Evolutionary conservation across 2,888 invertebrate species (phyloP).

Genomic region (Drosophila lacicola): DNA sequence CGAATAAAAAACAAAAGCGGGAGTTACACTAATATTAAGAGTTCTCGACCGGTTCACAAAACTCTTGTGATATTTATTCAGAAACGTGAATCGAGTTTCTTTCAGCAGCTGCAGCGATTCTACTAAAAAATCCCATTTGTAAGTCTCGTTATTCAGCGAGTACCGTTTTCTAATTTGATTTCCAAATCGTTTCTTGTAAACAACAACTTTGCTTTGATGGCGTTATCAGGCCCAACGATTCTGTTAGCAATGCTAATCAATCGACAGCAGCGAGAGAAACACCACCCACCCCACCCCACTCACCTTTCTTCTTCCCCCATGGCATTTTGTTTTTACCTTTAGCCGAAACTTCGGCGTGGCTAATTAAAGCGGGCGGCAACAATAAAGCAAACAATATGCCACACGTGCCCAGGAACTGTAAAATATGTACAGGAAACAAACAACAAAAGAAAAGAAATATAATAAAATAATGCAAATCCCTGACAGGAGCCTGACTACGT

Average conservation of each 20-base stretch:
- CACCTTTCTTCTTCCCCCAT: background rate
- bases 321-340: conserved; percentile 28
- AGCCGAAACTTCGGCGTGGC: conserved; percentile 27
- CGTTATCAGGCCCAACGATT: conserved; percentile 24
- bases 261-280: conserved; percentile 11
- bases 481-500: conserved; percentile 8
- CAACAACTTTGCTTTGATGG: conserved; percentile 10
- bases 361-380: conserved; percentile 44
- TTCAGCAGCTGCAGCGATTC: conserved; percentile 6
- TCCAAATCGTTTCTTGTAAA: conserved; percentile 38
- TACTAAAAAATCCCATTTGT: conserved; percentile 6
- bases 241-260: conserved; percentile 58
- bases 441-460: conserved; percentile 22
- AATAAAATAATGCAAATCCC: conserved; percentile 7
- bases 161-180: conserved; percentile 61
- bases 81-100: conserved; percentile 20
- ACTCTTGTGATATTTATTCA: conserved; percentile 6
- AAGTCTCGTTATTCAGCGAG: conserved; percentile 25
- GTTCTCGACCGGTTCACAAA: background rate
- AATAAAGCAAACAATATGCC: conserved; percentile 24
- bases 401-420: conserved; percentile 20
- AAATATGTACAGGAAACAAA: conserved; percentile 35
- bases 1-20: background rate
- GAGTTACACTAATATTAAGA: background rate
- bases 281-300: background rate